These are phyloP conservation scores for Solea solea DNA, from an alignment of 2,113 vertebrate species.

Conservation along the genomic window DNA sequence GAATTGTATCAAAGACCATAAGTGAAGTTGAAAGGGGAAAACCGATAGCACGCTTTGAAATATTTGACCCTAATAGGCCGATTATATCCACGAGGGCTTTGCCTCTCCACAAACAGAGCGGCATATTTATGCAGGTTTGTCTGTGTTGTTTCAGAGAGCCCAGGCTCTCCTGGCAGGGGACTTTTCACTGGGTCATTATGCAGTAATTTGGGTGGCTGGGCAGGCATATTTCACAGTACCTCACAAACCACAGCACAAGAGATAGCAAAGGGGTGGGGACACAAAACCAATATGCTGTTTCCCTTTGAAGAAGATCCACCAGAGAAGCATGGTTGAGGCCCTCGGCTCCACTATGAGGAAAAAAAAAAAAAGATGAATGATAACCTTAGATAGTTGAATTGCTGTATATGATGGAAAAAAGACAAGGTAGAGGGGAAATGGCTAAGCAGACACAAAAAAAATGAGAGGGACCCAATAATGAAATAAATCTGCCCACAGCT, in stretches of 20 bases:
- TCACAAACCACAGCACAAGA: conserved; percentile 41
- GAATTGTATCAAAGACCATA: conserved; percentile 55
- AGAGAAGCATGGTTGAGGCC: conserved; percentile 16
- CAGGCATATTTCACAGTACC: conserved; percentile 60
- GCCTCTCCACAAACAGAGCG: conserved; percentile 45
- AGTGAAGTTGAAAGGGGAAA: conserved; percentile 46
- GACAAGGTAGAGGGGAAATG: conserved; percentile 17
- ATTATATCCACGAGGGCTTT: conserved; percentile 66
- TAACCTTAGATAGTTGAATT: conserved; percentile 32
- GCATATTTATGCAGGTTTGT: conserved; percentile 64
- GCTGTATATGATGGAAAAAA: neutral
- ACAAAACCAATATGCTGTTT: conserved; percentile 37
- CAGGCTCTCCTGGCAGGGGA: conserved; percentile 57
- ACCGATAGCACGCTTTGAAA: conserved; percentile 56
- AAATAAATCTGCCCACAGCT: conserved; percentile 79
- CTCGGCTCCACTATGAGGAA: conserved; percentile 24
- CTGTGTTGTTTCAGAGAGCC: conserved; percentile 74
- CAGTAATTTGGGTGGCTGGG: conserved; percentile 62
- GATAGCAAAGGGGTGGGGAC: conserved; percentile 61
- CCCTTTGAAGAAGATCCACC: conserved; percentile 54
- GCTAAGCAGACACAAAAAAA: conserved; percentile 40
- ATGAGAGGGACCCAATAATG: conserved; percentile 68
- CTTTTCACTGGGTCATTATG: conserved; percentile 64
- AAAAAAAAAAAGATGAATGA: conserved; percentile 18
- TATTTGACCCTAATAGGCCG: conserved; percentile 55